Percentiles rank a stretch among this genome's conserved stretches.
Conservation (phyloP, 2,888 invertebrate genomes). For the Argyresthia goedartella region DNA sequence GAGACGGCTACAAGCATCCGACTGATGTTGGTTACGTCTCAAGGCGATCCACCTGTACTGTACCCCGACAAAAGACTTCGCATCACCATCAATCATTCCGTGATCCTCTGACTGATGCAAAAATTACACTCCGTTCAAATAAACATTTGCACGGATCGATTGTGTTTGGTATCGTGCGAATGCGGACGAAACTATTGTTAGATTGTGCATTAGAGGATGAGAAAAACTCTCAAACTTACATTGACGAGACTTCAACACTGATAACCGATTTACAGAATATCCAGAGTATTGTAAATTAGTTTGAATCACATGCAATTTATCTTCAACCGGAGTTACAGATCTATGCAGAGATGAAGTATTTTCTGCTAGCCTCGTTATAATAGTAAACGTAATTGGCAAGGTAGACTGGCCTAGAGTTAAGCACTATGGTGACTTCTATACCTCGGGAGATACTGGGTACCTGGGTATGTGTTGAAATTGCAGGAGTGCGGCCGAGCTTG, state of each 20-base stretch:
- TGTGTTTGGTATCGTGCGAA: background rate
- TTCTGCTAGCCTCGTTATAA: too few relatives aligned
- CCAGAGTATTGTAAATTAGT: too few relatives aligned
- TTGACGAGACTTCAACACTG: too few relatives aligned
- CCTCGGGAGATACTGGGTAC: background rate
- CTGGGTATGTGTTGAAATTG: constrained; percentile 1
- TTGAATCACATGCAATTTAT: too few relatives aligned
- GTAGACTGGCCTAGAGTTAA: too few relatives aligned
- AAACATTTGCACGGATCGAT: constrained; percentile 41
- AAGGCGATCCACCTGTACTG: constrained; percentile 28
- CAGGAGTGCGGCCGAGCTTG: constrained; percentile 1
- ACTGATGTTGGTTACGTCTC: constrained; percentile 23
- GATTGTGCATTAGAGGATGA: too few relatives aligned
- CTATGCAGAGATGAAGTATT: too few relatives aligned
- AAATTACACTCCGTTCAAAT: constrained; percentile 31
- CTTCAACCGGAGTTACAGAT: too few relatives aligned
- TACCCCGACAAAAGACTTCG: constrained; percentile 20
- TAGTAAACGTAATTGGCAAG: too few relatives aligned
- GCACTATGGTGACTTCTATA: too few relatives aligned
- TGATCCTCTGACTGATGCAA: constrained; percentile 21
- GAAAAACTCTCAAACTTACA: too few relatives aligned
- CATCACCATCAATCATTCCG: constrained; percentile 28
- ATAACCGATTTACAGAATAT: too few relatives aligned
- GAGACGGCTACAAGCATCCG: constrained; percentile 26
- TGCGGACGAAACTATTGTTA: background rate